phyloP scores from a whole-genome alignment of 2,888 invertebrate species.

The Ichneumon xanthorius region DNA sequence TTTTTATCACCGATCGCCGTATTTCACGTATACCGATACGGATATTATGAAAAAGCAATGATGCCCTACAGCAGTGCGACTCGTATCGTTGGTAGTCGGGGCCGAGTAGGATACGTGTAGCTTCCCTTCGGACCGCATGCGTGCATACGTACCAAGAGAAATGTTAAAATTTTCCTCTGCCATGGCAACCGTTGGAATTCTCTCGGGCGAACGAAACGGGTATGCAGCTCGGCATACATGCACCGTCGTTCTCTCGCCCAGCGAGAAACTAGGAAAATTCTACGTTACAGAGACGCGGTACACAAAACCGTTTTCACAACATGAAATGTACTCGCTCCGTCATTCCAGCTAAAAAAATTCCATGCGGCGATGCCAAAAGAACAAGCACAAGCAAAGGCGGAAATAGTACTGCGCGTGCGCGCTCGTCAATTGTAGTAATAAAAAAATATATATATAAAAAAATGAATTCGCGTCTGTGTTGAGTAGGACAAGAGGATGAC shows the following conservation, averaged over 20 bases:
- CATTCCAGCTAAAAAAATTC: conserved; percentile 30
- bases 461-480: background rate
- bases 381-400: background rate
- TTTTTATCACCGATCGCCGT: too few relatives aligned
- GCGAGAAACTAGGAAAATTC: conserved; percentile 41
- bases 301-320: conserved; percentile 42
- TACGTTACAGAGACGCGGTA: conserved; percentile 28
- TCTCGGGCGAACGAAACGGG: conserved; percentile 1
- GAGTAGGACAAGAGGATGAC: conserved; percentile 28
- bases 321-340: conserved; percentile 13
- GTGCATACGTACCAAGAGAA: conserved; percentile 14
- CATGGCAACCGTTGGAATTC: conserved; percentile 36
- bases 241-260: conserved; percentile 21
- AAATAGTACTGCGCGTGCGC: background rate
- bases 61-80: conserved; percentile 22
- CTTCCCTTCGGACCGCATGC: conserved; percentile 10
- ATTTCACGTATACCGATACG: background rate
- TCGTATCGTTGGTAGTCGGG: conserved; percentile 24
- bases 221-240: background rate
- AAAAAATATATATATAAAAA: background rate
- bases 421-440: background rate
- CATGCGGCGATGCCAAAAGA: conserved; percentile 8
- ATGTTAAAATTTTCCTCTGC: conserved; percentile 43
- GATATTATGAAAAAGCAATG: conserved; percentile 31
- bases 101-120: background rate